Evolutionary conservation across 1,140 invertebrate species (phyloP).

Genomic region (Nautilus pompilius): DNA sequence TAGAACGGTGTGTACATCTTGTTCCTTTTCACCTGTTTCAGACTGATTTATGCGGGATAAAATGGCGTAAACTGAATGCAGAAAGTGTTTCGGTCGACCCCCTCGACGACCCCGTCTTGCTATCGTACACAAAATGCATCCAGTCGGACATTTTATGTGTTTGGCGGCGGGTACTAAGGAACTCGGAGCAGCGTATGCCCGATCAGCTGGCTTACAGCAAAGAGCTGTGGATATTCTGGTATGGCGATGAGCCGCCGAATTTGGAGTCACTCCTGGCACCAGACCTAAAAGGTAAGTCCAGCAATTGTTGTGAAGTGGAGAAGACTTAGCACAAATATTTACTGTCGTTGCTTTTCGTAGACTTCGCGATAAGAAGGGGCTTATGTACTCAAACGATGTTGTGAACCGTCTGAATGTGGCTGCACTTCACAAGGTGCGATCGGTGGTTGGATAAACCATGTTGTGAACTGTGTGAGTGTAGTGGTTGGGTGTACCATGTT

Average conservation of each 20-base stretch:
- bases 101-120: slow-evolving; percentile 88
- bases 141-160: slow-evolving; percentile 93
- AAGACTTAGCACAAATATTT: no score
- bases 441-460: no score
- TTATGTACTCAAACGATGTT: no score
- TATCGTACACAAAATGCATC: slow-evolving; percentile 89
- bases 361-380: no score
- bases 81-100: slow-evolving; percentile 56
- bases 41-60: slow-evolving; percentile 98
- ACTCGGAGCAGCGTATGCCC: slow-evolving; percentile 24
- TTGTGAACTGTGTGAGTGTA: no score
- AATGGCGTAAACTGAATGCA: slow-evolving; percentile 93
- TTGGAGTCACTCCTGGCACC: slow-evolving; percentile 54
- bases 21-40: slow-evolving; percentile 55
- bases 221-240: slow-evolving; percentile 99
- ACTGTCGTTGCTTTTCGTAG: no score
- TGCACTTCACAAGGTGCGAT: no score
- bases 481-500: no score
- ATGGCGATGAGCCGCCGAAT: slow-evolving; percentile 89
- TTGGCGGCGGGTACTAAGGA: slow-evolving; percentile 74
- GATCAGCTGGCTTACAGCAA: slow-evolving; percentile 60
- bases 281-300: slow-evolving; percentile 66
- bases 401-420: no score
- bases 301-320: no score
- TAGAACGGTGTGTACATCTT: no score